A percentile compares a stretch with the other conserved stretches of the same genome.
Evolutionary conservation across 2,888 invertebrate genomes (phyloP).

Genomic region (Frankliniella fusca): DNA sequence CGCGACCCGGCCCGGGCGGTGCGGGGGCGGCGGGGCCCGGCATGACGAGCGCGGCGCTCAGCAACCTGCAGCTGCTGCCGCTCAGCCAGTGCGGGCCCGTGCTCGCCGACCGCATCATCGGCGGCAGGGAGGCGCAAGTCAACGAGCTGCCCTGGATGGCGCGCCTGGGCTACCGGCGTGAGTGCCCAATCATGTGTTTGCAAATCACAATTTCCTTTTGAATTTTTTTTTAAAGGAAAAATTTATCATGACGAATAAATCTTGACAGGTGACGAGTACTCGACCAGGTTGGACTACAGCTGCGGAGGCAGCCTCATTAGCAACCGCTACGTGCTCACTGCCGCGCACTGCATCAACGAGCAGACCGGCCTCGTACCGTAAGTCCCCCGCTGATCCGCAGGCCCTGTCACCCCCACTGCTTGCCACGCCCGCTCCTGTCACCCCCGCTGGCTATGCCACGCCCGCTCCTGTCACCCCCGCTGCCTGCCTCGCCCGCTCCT

Average conservation of each 20-base stretch:
- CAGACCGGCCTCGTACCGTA: slow-evolving; percentile 21
- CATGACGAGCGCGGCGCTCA: background rate
- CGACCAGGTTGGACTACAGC: slow-evolving; percentile 20
- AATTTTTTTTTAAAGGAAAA: too few relatives aligned
- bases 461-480: background rate
- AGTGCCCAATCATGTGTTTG: background rate
- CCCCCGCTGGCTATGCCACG: background rate
- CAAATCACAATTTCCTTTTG: too few relatives aligned
- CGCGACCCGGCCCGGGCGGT: background rate
- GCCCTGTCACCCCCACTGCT: background rate
- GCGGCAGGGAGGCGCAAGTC: slow-evolving; percentile 37
- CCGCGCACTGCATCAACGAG: slow-evolving; percentile 35
- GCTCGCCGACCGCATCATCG: slow-evolving; percentile 38
- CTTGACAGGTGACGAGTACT: background rate
- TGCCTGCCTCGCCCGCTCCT: background rate
- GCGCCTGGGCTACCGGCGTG: slow-evolving; percentile 27
- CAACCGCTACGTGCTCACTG: slow-evolving; percentile 34
- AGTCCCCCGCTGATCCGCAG: background rate
- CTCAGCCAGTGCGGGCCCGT: slow-evolving; percentile 35
- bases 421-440: background rate
- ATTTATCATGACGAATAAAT: too few relatives aligned
- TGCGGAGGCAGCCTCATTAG: slow-evolving; percentile 35
- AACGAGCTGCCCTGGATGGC: slow-evolving; percentile 34
- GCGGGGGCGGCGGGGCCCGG: background rate
- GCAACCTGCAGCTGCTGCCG: slow-evolving; percentile 35